These are phyloP conservation scores for Tetragonisca angustula DNA, from an alignment of 2,888 invertebrate genomes.

Conservation along the genomic window DNA sequence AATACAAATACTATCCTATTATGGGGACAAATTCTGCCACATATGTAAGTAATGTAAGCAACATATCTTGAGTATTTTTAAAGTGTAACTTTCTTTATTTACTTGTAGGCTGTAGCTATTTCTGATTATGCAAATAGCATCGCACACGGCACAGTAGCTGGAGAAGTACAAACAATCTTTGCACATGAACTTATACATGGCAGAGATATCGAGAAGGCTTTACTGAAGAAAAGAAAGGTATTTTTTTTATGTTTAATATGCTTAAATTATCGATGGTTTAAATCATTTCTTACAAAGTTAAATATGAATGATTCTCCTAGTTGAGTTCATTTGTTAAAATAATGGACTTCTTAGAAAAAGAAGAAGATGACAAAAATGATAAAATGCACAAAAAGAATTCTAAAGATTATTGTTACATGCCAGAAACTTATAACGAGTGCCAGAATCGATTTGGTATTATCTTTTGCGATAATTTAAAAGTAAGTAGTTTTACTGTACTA, in stretches of 20 bases:
- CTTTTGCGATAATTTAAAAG: slow-evolving; percentile 76
- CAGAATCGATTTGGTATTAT: slow-evolving; percentile 80
- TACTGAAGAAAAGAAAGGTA: slow-evolving; percentile 77
- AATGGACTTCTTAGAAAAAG: slow-evolving; percentile 71
- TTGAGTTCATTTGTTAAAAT: slow-evolving; percentile 74
- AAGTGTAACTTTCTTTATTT: not conserved
- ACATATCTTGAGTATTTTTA: not conserved
- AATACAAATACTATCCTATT: slow-evolving; percentile 78
- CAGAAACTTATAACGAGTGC: slow-evolving; percentile 78
- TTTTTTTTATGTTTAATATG: slow-evolving; percentile 17
- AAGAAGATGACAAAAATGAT: slow-evolving; percentile 36
- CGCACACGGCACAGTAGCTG: slow-evolving; percentile 85
- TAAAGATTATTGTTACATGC: slow-evolving; percentile 75
- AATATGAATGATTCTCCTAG: slow-evolving; percentile 54
- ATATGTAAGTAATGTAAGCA: slow-evolving; percentile 74
- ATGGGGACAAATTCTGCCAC: slow-evolving; percentile 83
- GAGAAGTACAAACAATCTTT: slow-evolving; percentile 85
- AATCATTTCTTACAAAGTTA: not conserved
- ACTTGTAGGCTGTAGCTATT: slow-evolving; percentile 78
- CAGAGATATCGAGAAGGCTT: slow-evolving; percentile 77
- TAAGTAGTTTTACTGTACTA: slow-evolving; percentile 48
- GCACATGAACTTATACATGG: slow-evolving; percentile 82
- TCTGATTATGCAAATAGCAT: slow-evolving; percentile 86
- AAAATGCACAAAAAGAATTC: slow-evolving; percentile 61
- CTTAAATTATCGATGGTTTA: not conserved